These are phyloP conservation scores for Flexamia atlantica DNA, from an alignment of 2,888 invertebrate species.

Conservation along the genomic window DNA sequence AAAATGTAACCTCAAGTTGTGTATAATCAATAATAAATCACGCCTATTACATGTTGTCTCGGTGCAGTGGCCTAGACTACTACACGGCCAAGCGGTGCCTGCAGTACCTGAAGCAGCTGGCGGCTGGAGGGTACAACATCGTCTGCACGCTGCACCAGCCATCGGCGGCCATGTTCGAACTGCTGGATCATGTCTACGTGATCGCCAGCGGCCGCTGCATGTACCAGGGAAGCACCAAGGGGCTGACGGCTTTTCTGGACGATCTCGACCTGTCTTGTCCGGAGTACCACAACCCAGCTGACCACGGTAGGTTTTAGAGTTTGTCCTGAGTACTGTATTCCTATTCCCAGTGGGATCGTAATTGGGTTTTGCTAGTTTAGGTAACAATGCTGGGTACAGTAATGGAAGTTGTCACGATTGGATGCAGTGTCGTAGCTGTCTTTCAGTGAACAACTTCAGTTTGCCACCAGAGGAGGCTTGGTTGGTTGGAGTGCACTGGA, in stretches of 20 bases:
- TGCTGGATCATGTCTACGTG: slow-evolving; percentile 94
- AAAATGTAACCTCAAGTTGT: no score
- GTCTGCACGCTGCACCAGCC: slow-evolving; percentile 96
- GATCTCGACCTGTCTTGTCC: slow-evolving; percentile 84
- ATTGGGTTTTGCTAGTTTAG: no score
- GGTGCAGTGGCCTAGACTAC: slow-evolving; percentile 86
- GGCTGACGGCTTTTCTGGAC: slow-evolving; percentile 86
- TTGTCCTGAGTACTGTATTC: no score
- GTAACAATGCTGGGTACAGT: no score
- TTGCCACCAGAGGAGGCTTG: no score
- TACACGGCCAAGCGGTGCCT: slow-evolving; percentile 91
- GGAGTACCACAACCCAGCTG: slow-evolving; percentile 93
- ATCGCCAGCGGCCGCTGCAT: slow-evolving; percentile 88
- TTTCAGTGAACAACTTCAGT: no score
- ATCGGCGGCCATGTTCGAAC: slow-evolving; percentile 89
- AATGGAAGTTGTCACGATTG: no score
- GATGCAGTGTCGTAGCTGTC: no score
- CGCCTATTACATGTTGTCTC: no score
- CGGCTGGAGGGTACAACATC: slow-evolving; percentile 90
- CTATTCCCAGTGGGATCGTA: no score
- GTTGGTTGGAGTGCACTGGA: no score
- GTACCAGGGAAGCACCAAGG: slow-evolving; percentile 87
- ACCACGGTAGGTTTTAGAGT: slow-evolving; percentile 83
- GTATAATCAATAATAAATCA: no score
- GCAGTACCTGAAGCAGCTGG: slow-evolving; percentile 87